Evolutionary conservation across 2,797 vertebrate species (phyloP), one percentile per base, ranked within the genome.

Genomic region (Psittacula derbiana): DNA sequence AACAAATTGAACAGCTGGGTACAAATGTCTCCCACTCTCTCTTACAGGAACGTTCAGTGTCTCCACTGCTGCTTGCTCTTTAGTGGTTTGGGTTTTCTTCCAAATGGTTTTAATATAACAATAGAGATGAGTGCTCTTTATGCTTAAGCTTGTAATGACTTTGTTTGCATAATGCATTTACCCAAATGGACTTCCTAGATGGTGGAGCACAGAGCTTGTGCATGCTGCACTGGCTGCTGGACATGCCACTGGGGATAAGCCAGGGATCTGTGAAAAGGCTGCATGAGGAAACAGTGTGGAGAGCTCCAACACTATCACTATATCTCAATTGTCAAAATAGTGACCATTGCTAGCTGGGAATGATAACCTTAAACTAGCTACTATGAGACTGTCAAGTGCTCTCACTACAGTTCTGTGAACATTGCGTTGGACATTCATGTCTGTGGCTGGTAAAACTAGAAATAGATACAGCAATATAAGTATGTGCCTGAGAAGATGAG

Each of bases 81-180:
- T 49, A 57, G 47, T 27, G 53, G 4, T 55, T 23, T 55, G 31
- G 4, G 0, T 4, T 16, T 44, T 49, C 72, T 75, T 79, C 20
- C 33, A 49, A 70, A 41, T 74, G 55, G 55, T 91, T 92, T 92
- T 95, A 64, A 65, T 90, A 21, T 60, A 82, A 79, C 36, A 86
- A 55, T 18, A 83, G 88, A 86, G 24, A 49, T 62, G 49, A 93
- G 46, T 94, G 43, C 50, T 90, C 65, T 86, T 95, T 78, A 78
- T 72, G 53, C 46, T 74, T 90, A 30, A n/a, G 80, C 69, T 86
- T 80, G 46, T 91, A 90, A 92, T 87, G 58, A 86, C 60, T 90
- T 74, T 50, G 50, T 89, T 78, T 95, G 80, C 30, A 15, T 91
- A 86, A 83, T 84, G n/a, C 38, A 23, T 91, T 93, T 91, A 79